Conservation (phyloP, 2,888 invertebrate species). For the Oxyteleia sp. region DNA sequence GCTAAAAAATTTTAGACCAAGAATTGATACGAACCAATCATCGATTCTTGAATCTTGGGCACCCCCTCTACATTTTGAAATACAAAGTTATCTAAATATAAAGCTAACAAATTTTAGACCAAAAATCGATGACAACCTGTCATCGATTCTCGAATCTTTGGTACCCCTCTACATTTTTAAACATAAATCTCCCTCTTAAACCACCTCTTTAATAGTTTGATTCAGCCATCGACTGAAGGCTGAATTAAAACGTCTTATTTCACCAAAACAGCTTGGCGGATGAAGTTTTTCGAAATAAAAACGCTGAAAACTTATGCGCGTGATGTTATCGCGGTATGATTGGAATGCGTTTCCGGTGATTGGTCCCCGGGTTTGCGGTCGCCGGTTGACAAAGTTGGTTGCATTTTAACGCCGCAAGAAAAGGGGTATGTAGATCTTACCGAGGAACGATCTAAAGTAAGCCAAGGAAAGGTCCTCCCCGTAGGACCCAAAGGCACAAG, state of each 20-base stretch:
- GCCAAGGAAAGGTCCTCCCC: conserved; percentile 66
- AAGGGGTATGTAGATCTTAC: conserved; percentile 70
- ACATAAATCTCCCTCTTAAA: no score
- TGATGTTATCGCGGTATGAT: conserved; percentile 49
- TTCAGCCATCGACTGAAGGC: no score
- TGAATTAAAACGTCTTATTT: conserved; percentile 31
- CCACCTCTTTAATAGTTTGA: no score
- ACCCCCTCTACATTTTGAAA: no score
- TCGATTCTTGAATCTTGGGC: no score
- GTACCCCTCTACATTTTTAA: no score
- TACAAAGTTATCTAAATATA: no score
- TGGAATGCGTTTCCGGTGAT: conserved; percentile 71
- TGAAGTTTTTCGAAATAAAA: conserved; percentile 27
- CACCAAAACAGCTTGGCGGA: background rate
- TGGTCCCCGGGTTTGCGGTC: conserved; percentile 48
- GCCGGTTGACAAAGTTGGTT: conserved; percentile 66
- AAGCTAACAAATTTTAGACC: no score
- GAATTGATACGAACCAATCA: no score
- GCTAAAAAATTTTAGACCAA: no score
- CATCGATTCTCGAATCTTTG: no score
- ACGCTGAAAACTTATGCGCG: conserved; percentile 36
- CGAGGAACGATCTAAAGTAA: conserved; percentile 51
- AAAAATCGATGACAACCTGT: no score
- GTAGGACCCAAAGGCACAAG: conserved; percentile 84
- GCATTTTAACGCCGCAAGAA: conserved; percentile 65